These are phyloP conservation scores for Orchesellides sinensis DNA, from an alignment of 2,888 invertebrate genomes.

Conservation along the genomic window DNA sequence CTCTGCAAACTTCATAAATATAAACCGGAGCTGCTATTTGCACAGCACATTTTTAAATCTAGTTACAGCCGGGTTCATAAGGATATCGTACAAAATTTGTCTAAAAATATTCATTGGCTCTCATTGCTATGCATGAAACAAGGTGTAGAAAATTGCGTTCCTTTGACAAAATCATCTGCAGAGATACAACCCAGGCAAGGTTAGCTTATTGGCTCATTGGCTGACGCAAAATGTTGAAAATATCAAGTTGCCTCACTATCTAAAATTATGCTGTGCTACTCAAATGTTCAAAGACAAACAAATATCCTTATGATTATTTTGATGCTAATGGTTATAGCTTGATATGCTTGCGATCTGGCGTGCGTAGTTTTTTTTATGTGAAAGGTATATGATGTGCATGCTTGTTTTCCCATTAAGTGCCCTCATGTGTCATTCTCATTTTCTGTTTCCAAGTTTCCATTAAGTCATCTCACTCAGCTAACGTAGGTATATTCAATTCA, in stretches of 20 bases:
- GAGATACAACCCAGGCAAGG: too few relatives aligned
- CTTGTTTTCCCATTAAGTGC: slow-evolving; percentile 29
- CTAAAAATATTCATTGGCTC: slow-evolving; percentile 16
- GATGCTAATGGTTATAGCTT: neutral
- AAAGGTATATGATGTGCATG: neutral
- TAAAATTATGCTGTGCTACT: too few relatives aligned
- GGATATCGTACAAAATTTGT: neutral
- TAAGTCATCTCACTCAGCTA: slow-evolving; percentile 15
- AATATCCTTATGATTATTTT: too few relatives aligned
- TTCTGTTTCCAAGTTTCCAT: slow-evolving; percentile 48
- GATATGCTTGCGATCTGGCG: neutral
- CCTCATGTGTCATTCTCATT: slow-evolving; percentile 52
- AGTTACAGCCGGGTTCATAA: too few relatives aligned
- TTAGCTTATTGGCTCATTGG: too few relatives aligned
- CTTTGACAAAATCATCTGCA: slow-evolving; percentile 38
- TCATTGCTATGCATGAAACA: slow-evolving; percentile 57
- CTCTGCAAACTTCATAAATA: too few relatives aligned
- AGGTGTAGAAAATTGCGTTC: slow-evolving; percentile 27
- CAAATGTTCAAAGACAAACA: too few relatives aligned
- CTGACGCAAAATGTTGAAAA: too few relatives aligned
- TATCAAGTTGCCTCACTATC: too few relatives aligned
- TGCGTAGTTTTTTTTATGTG: neutral
- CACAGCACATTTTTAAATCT: too few relatives aligned
- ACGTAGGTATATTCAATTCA: neutral
- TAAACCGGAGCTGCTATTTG: too few relatives aligned